A percentile compares a stretch with the other conserved stretches of the same genome.
These are phyloP conservation scores for Festucalex cinctus DNA, from an alignment of 2,113 vertebrate genomes.

Conservation along the genomic window DNA sequence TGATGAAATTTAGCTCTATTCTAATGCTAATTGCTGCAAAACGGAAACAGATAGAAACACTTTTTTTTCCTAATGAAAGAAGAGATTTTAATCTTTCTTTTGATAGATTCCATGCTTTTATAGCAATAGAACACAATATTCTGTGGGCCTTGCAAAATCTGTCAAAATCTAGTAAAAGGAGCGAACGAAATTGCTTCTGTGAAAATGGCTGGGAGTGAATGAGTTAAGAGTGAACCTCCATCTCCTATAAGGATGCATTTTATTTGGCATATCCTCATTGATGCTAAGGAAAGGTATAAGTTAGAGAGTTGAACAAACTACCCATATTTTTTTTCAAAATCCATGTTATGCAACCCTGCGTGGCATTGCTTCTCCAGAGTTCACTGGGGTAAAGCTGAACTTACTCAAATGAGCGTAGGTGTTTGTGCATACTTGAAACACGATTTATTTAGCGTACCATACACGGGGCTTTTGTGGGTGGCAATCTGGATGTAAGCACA, in stretches of 20 bases:
- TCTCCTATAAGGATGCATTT: neutral
- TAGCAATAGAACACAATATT: no score
- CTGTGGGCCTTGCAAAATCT: no score
- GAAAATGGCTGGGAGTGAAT: no score
- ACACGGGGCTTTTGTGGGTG: conserved; percentile 55
- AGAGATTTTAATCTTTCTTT: no score
- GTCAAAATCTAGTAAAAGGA: no score
- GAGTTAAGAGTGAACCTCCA: neutral
- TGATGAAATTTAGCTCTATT: no score
- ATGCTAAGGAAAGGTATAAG: conserved; percentile 28
- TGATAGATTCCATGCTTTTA: no score
- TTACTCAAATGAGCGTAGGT: conserved; percentile 39
- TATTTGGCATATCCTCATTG: neutral
- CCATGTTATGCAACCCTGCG: conserved; percentile 11
- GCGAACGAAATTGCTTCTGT: no score
- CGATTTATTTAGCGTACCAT: conserved; percentile 65
- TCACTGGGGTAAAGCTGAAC: conserved; percentile 68
- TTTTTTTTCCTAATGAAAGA: no score
- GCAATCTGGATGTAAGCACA: conserved; percentile 64
- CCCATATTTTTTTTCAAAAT: neutral
- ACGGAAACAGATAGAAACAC: no score
- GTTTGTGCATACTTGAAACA: conserved; percentile 48
- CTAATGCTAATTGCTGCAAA: no score
- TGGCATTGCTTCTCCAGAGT: conserved; percentile 53
- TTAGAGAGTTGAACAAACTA: neutral